Evolutionary conservation across 2,113 vertebrate species (phyloP).

Genomic region (Nothoprocta perdicaria): DNA sequence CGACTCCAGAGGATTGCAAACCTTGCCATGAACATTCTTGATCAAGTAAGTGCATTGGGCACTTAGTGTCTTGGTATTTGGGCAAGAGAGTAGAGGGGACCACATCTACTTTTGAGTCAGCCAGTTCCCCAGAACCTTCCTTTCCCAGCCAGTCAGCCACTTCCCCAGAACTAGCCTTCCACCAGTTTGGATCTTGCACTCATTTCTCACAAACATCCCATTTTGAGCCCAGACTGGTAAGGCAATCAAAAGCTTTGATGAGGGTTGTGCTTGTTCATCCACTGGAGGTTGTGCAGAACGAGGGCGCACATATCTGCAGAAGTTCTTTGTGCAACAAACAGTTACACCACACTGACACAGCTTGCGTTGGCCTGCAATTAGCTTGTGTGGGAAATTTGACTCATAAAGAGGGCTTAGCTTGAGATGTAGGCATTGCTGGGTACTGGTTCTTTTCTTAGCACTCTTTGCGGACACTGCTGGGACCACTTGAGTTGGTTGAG

Average conservation of each 20-base stretch:
- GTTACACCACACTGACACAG: not conserved
- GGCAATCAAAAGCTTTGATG: not conserved
- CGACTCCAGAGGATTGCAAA: not conserved
- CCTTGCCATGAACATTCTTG: not conserved
- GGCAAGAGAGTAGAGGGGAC: not conserved
- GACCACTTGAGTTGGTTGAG: accelerated
- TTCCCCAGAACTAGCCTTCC: not conserved
- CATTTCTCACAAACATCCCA: not conserved
- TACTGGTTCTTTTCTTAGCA: not conserved
- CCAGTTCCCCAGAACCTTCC: not conserved
- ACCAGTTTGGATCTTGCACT: not conserved
- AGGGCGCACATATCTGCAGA: accelerated
- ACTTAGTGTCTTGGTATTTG: not conserved
- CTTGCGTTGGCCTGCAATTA: not conserved
- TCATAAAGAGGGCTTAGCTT: not conserved
- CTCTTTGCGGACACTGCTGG: not conserved
- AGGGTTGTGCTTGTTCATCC: not conserved
- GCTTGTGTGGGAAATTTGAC: not conserved
- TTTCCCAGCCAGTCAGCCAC: not conserved
- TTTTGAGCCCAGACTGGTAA: not conserved
- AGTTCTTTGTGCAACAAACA: not conserved
- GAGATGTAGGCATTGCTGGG: not conserved
- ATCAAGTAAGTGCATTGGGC: not conserved
- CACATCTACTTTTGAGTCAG: not conserved
- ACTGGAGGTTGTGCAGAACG: accelerated